phyloP scores from a whole-genome alignment of 2,888 invertebrate species.

The Drosophila gaucha region DNA sequence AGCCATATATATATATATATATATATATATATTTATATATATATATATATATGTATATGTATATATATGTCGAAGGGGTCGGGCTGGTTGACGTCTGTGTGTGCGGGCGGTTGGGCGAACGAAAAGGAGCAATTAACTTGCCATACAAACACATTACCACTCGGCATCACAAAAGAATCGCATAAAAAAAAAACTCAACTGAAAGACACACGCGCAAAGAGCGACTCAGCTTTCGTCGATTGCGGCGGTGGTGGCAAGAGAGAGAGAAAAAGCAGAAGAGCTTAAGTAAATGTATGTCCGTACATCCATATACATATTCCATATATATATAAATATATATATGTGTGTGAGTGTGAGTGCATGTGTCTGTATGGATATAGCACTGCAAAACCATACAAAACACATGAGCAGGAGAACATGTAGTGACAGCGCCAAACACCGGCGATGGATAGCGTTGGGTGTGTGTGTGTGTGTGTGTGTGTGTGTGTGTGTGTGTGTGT shows the following conservation, averaged over 20 bases:
- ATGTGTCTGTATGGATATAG: constrained; percentile 7
- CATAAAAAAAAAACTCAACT: constrained; percentile 1
- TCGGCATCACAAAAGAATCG: constrained; percentile 26
- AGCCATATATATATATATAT: background rate
- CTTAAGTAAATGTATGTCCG: constrained; percentile 15
- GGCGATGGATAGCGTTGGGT: constrained; percentile 8
- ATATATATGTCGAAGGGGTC: constrained; percentile 19
- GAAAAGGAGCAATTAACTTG: constrained; percentile 65
- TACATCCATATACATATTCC: background rate
- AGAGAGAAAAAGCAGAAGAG: constrained; percentile 9
- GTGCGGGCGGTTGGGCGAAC: constrained; percentile 16
- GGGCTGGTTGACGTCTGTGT: constrained; percentile 7
- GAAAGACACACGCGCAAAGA: constrained; percentile 25
- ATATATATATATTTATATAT: background rate
- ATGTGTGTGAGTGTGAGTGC: background rate
- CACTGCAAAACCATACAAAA: constrained; percentile 38
- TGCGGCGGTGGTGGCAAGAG: constrained; percentile 9
- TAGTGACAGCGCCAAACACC: constrained; percentile 30
- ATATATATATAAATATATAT: background rate
- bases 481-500: background rate
- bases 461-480: no score
- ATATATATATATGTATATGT: background rate
- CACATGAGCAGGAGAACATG: constrained; percentile 34
- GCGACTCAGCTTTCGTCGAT: constrained; percentile 7
- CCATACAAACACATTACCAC: constrained; percentile 47